phyloP scores from a whole-genome alignment of 2,888 invertebrate genomes.

The Synanthedon myopaeformis region DNA sequence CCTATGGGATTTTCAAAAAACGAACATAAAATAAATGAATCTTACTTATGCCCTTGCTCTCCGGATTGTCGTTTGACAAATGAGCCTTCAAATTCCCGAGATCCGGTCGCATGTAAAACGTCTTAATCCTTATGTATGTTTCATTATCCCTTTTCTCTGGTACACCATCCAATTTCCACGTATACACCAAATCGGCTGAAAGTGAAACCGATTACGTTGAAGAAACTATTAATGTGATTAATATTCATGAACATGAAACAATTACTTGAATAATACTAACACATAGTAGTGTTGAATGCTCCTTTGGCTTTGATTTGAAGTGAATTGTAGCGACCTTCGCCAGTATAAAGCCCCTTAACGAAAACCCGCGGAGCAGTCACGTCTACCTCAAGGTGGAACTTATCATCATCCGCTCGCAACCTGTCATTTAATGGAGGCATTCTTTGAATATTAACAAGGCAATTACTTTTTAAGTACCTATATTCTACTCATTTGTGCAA shows the following conservation, averaged over 20 bases:
- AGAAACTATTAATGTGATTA: not conserved
- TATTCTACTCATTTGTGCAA: not conserved
- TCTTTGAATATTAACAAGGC: slow-evolving; percentile 1
- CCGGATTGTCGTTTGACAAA: slow-evolving; percentile 72
- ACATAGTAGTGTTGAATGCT: slow-evolving; percentile 68
- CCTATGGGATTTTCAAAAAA: too few relatives aligned
- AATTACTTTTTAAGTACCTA: not conserved
- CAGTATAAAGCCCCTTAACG: slow-evolving; percentile 71
- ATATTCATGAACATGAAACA: not conserved
- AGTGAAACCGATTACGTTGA: slow-evolving; percentile 5
- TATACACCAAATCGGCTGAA: slow-evolving; percentile 69
- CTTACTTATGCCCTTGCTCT: slow-evolving; percentile 71
- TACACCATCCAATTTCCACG: slow-evolving; percentile 69
- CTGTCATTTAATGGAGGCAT: slow-evolving; percentile 19
- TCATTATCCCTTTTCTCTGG: slow-evolving; percentile 66
- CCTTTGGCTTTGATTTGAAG: slow-evolving; percentile 73
- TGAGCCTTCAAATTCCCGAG: slow-evolving; percentile 72
- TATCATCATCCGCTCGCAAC: slow-evolving; percentile 66
- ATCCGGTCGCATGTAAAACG: slow-evolving; percentile 73
- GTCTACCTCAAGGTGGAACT: slow-evolving; percentile 70
- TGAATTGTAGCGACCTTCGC: slow-evolving; percentile 72
- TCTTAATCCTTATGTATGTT: slow-evolving; percentile 67
- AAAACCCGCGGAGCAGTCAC: slow-evolving; percentile 65
- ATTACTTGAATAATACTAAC: slow-evolving; percentile 43
- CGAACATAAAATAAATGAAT: slow-evolving; percentile 10